Conservation (phyloP, 2,888 invertebrate genomes). For the Plebejus argus region DNA sequence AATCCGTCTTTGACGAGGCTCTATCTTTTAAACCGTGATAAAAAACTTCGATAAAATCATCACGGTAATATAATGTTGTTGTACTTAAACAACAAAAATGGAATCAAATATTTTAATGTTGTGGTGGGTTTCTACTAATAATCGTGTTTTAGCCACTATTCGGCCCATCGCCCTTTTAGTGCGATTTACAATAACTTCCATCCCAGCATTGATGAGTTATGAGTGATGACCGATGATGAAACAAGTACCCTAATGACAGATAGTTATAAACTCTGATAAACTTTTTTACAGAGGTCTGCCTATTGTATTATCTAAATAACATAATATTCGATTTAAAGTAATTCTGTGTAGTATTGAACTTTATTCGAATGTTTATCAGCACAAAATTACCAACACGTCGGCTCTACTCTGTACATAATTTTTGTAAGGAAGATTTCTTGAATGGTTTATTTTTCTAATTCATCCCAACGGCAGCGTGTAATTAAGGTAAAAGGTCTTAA, state of each 20-base stretch:
- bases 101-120: neutral
- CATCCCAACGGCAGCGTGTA: constrained; percentile 64
- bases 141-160: neutral
- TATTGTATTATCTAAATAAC: neutral
- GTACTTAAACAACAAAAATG: neutral
- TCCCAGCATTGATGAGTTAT: no score
- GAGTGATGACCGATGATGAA: neutral
- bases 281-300: neutral
- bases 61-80: neutral
- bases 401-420: constrained; percentile 40
- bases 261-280: no score
- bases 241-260: neutral
- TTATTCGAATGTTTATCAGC: neutral
- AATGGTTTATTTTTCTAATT: constrained; percentile 75
- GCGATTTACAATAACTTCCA: neutral
- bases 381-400: neutral
- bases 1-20: neutral
- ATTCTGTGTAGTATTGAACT: no score
- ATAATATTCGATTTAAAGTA: neutral
- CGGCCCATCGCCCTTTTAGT: neutral
- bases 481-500: constrained; percentile 79
- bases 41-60: neutral
- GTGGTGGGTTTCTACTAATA: neutral
- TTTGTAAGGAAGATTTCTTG: constrained; percentile 72
- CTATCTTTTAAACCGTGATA: neutral